phyloP scores from a whole-genome alignment of 2,113 vertebrate species.

The Amazona guildingii region DNA sequence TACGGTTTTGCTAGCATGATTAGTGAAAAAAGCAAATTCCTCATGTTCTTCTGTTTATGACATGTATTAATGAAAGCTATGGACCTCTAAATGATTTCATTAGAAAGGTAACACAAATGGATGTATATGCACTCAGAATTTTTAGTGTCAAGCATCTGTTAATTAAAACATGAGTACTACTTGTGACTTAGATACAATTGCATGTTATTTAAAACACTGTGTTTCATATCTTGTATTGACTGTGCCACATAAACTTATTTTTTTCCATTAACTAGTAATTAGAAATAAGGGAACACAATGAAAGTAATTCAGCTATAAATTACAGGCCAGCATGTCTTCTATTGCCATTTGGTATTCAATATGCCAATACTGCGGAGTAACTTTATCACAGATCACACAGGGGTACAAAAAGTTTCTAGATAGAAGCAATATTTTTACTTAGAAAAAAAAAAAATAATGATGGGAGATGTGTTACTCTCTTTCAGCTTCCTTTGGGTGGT shows the following conservation, averaged over 20 bases:
- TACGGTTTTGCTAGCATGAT: background rate
- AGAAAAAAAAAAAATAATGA: background rate
- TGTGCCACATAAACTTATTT: background rate
- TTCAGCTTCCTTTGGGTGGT: background rate
- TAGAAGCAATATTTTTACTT: background rate
- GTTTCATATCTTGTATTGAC: background rate
- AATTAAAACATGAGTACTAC: background rate
- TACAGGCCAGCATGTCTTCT: background rate
- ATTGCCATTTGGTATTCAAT: accelerated
- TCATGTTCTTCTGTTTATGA: background rate
- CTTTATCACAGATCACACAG: background rate
- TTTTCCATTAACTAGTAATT: background rate
- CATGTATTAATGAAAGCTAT: background rate
- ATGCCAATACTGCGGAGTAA: background rate
- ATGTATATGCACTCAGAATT: background rate
- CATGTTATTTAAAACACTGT: background rate
- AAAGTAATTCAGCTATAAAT: background rate
- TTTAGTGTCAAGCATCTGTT: background rate
- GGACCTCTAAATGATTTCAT: background rate
- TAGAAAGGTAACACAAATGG: background rate
- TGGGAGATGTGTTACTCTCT: background rate
- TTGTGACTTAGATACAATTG: background rate
- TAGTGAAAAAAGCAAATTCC: background rate
- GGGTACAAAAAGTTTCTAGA: background rate
- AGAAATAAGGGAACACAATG: background rate